Conservation (phyloP, 2,113 vertebrate species). For the Rhadina sibilatrix region DNA sequence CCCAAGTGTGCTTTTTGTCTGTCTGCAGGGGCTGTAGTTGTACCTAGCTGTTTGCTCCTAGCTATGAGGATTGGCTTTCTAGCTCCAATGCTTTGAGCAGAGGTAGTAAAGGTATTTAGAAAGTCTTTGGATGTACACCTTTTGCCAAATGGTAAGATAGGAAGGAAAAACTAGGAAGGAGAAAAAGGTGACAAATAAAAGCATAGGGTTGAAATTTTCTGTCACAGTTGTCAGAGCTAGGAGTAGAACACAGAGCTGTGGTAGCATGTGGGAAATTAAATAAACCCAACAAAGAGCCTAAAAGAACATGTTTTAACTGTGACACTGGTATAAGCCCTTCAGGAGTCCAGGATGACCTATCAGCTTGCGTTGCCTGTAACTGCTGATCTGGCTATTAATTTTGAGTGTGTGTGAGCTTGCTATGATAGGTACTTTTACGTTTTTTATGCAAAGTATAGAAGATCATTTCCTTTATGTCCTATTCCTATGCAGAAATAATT, state of each 20-base stretch:
- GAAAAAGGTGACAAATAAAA: neutral
- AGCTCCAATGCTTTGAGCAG: neutral
- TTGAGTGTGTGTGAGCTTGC: neutral
- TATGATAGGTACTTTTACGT: neutral
- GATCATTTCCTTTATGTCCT: neutral
- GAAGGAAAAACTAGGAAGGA: neutral
- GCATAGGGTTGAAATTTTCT: neutral
- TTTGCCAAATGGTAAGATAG: neutral
- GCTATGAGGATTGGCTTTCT: neutral
- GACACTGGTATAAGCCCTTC: neutral
- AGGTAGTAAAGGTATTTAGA: neutral
- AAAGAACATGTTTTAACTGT: neutral
- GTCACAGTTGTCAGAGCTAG: neutral
- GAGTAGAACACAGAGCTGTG: neutral
- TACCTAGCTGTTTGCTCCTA: neutral
- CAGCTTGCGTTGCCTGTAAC: neutral
- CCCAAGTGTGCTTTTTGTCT: neutral
- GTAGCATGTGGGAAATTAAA: neutral
- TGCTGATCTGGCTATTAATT: neutral
- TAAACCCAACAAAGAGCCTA: neutral
- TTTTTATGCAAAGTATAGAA: neutral
- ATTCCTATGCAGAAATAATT: neutral
- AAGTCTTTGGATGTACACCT: neutral
- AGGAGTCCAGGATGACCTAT: neutral
- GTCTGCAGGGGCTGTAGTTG: neutral